phyloP scores from a whole-genome alignment of 2,113 vertebrate species.

The Recurvirostra avosetta region DNA sequence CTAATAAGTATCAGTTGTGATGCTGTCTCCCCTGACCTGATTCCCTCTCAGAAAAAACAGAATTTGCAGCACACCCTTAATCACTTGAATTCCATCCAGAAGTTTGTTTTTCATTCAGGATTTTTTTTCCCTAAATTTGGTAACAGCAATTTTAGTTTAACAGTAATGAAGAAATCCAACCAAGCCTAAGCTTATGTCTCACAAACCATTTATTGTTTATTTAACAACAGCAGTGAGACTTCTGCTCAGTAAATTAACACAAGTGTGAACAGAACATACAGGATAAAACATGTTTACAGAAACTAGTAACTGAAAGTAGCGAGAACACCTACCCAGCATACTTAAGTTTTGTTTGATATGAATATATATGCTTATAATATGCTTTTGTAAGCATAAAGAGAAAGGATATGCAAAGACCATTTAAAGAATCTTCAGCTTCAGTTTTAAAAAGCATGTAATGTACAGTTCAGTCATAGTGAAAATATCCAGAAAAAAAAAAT shows the following conservation, averaged over 20 bases:
- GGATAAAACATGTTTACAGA: slow-evolving; percentile 28
- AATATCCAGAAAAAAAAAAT: neutral
- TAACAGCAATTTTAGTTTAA: neutral
- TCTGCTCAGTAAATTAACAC: neutral
- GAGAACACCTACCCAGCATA: neutral
- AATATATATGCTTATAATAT: neutral
- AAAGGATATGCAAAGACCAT: neutral
- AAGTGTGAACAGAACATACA: slow-evolving; percentile 9
- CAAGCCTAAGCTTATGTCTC: neutral
- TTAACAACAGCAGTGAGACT: neutral
- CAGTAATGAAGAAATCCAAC: neutral
- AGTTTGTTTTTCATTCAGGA: neutral
- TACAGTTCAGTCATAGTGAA: neutral
- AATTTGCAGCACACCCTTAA: neutral
- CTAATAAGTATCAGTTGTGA: neutral
- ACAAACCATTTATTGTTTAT: neutral
- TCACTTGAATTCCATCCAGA: neutral
- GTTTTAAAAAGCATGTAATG: neutral
- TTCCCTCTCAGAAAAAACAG: neutral
- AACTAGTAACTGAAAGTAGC: neutral
- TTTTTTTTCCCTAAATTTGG: neutral
- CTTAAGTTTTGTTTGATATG: neutral
- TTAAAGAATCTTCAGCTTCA: neutral
- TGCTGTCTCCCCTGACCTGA: neutral
- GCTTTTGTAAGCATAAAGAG: neutral